Evolutionary conservation across 2,113 vertebrate species (phyloP).

Genomic region (Neodon shergylaensis): DNA sequence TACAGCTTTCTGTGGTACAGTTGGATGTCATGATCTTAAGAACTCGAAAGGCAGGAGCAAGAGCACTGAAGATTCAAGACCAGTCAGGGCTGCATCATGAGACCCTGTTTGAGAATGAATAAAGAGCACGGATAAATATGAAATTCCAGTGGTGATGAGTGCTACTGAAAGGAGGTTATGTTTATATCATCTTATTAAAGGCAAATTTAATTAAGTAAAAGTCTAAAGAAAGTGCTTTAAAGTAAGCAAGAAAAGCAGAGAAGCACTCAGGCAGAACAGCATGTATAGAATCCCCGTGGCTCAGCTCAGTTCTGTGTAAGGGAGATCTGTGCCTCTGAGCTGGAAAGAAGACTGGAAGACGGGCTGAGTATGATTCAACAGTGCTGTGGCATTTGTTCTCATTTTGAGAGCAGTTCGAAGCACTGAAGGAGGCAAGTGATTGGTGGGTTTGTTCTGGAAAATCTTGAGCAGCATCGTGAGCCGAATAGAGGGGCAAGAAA

Average conservation of each 20-base stretch:
- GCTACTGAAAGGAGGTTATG: neutral
- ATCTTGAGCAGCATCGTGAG: neutral
- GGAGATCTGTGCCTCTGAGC: neutral
- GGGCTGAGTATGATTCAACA: neutral
- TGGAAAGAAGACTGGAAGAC: neutral
- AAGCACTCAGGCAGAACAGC: neutral
- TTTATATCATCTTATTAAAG: neutral
- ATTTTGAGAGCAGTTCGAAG: neutral
- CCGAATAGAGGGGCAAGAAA: neutral
- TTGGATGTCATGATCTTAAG: neutral
- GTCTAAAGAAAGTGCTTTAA: constrained; percentile 36
- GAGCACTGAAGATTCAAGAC: neutral
- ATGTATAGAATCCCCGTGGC: neutral
- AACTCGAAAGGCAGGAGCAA: neutral
- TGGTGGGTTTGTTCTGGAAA: neutral
- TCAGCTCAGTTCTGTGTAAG: neutral
- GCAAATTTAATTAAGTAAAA: constrained; percentile 21
- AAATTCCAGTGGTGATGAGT: neutral
- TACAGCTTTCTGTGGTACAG: neutral
- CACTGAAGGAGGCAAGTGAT: neutral
- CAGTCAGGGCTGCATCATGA: neutral
- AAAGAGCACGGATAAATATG: neutral
- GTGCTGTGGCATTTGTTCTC: neutral
- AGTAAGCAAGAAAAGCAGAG: constrained; percentile 8
- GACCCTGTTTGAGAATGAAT: neutral